These are phyloP conservation scores for Echinarachnius parma DNA, from an alignment of 53 echinoderm and acorn worm species.

Conservation along the genomic window DNA sequence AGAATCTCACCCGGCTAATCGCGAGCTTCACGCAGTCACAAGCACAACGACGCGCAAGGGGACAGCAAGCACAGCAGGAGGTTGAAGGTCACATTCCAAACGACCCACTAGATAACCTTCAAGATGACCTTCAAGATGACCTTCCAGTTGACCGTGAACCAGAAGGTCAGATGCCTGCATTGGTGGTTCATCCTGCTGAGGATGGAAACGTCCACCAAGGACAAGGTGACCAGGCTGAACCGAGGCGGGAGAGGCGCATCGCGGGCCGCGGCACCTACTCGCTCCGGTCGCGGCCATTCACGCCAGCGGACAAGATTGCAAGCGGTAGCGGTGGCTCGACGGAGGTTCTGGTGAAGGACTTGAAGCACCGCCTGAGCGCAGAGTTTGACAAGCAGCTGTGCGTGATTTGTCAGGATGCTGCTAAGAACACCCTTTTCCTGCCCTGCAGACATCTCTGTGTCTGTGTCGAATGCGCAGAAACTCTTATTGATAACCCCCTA, in stretches of 20 bases:
- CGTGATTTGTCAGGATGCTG: slow-evolving; percentile 85
- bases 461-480: slow-evolving; percentile 67
- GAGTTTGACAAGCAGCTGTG: slow-evolving; percentile 71
- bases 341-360: not conserved
- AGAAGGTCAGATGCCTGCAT: no score
- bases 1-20: slow-evolving; percentile 16
- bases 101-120: not conserved
- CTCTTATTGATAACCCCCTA: slow-evolving; percentile 24
- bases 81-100: not conserved
- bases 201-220: no score
- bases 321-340: not conserved
- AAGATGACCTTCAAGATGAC: not conserved
- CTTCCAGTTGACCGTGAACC: no score
- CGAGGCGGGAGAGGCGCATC: not conserved
- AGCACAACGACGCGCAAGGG: no score
- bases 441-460: slow-evolving; percentile 89
- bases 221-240: slow-evolving; percentile 2
- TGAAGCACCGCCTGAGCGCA: slow-evolving; percentile 21
- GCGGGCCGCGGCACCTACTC: not conserved
- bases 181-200: no score
- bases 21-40: not conserved
- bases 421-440: slow-evolving; percentile 67
- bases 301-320: not conserved
- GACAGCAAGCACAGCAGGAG: no score
- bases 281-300: slow-evolving; percentile 9